A percentile compares a stretch with the other conserved stretches of the same genome.
phyloP scores from a whole-genome alignment of 2,888 invertebrate species.

The Caenorhabditis sp. region DNA sequence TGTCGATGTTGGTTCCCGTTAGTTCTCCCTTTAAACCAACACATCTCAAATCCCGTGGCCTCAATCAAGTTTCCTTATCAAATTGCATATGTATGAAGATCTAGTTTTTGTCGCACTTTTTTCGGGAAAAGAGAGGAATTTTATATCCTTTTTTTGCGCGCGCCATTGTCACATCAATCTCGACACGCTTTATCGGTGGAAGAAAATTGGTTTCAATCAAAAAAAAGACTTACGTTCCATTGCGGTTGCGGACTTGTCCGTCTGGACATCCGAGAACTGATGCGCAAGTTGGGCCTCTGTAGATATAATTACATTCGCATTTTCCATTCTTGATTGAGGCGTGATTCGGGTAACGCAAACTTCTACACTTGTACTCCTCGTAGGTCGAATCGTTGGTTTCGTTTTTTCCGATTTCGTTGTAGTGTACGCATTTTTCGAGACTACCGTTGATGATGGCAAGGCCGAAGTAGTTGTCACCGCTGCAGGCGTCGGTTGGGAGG shows the following conservation, averaged over 20 bases:
- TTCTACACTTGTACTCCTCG: conserved; percentile 64
- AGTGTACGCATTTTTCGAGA: conserved; percentile 51
- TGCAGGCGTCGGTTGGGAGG: conserved; percentile 47
- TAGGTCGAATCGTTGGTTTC: conserved; percentile 31
- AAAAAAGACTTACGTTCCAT: background rate
- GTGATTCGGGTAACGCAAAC: conserved; percentile 49
- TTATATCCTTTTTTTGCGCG: too few species aligned
- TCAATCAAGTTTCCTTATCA: too few species aligned
- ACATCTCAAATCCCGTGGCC: too few species aligned
- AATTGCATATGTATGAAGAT: too few species aligned
- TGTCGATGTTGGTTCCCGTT: too few species aligned
- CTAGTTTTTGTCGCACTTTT: too few species aligned
- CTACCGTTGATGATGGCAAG: conserved; percentile 60
- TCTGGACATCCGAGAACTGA: conserved; percentile 6
- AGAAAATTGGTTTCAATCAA: too few species aligned
- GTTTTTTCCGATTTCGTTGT: background rate
- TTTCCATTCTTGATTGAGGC: conserved; percentile 40
- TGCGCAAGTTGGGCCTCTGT: conserved; percentile 5
- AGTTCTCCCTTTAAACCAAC: too few species aligned
- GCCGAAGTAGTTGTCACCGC: conserved; percentile 49
- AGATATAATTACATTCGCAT: conserved; percentile 47
- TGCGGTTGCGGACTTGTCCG: background rate
- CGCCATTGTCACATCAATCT: too few species aligned
- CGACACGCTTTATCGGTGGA: too few species aligned
- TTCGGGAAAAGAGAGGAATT: too few species aligned